These are phyloP conservation scores for Sesia apiformis DNA, from an alignment of 2,888 invertebrate species.

Conservation along the genomic window DNA sequence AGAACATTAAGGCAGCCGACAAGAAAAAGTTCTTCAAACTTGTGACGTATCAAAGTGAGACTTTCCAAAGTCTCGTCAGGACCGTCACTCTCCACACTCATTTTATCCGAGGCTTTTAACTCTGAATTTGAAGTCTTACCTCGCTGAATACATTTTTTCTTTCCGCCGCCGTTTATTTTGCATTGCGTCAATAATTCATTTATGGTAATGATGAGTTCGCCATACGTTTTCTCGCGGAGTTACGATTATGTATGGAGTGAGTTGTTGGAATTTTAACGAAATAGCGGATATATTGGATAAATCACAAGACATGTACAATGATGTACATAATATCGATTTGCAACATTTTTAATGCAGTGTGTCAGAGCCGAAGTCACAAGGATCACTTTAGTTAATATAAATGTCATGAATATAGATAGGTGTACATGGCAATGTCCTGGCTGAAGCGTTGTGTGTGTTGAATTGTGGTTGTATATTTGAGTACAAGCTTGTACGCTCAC, in stretches of 20 bases:
- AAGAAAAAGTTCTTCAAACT: not conserved
- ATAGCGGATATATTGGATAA: too few relatives aligned
- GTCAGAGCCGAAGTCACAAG: too few relatives aligned
- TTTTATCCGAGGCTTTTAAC: not conserved
- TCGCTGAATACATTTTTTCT: not conserved
- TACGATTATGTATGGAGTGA: not conserved
- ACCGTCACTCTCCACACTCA: not conserved
- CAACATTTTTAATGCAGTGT: too few relatives aligned
- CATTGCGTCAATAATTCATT: slow-evolving; percentile 36
- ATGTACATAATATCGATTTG: too few relatives aligned
- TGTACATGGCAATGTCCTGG: too few relatives aligned
- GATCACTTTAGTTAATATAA: too few relatives aligned
- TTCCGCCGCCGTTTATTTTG: slow-evolving; percentile 13
- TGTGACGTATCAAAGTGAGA: not conserved
- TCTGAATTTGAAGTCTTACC: not conserved
- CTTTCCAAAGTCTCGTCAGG: not conserved
- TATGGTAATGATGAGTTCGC: slow-evolving; percentile 23
- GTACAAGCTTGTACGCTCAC: too few relatives aligned
- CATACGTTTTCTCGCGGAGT: slow-evolving; percentile 8
- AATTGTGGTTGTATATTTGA: too few relatives aligned
- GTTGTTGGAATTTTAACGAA: too few relatives aligned
- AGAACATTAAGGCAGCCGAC: not conserved
- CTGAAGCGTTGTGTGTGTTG: too few relatives aligned
- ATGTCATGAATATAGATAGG: too few relatives aligned
- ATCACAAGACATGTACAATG: too few relatives aligned